phyloP scores from a whole-genome alignment of 2,797 vertebrate species.

The Scomberomorus guttatus region DNA sequence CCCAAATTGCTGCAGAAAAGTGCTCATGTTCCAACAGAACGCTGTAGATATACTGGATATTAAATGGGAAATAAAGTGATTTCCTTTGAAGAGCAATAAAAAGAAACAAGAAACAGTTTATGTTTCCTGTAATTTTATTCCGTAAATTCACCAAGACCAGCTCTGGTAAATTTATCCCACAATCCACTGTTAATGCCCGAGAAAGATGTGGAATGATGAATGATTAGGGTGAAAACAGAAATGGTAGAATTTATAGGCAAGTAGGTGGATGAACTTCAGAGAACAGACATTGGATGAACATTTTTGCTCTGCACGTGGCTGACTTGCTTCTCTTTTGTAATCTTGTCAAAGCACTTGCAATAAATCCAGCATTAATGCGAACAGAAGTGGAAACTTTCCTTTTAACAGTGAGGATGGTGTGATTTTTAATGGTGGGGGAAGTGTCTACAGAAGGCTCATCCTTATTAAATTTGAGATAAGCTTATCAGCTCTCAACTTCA shows the following conservation, averaged over 20 bases:
- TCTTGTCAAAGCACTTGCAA: conserved; percentile 39
- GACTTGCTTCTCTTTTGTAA: conserved; percentile 30
- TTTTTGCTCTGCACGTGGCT: conserved; percentile 20
- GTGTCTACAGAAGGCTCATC: conserved; percentile 25
- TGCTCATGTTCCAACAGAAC: conserved; percentile 7
- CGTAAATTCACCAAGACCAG: conserved; percentile 10
- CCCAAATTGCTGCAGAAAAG: conserved; percentile 8
- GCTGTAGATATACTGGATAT: background rate
- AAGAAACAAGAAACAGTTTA: background rate
- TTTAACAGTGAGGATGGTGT: conserved; percentile 18
- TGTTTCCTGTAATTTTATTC: background rate
- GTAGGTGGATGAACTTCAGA: conserved; percentile 26
- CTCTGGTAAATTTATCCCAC: conserved; percentile 3
- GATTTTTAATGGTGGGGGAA: conserved; percentile 29
- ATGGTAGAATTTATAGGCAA: conserved; percentile 11
- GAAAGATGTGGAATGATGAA: conserved; percentile 20
- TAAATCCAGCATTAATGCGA: conserved; percentile 47
- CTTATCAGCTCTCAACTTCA: conserved; percentile 27
- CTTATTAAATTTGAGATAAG: conserved; percentile 42
- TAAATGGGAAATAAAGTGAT: conserved; percentile 11
- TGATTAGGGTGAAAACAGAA: conserved; percentile 40
- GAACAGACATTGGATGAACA: conserved; percentile 15
- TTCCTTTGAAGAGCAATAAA: background rate
- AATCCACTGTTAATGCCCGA: background rate
- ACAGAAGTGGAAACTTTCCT: conserved; percentile 33